These are phyloP conservation scores for Gadus macrocephalus DNA, from an alignment of 2,113 vertebrate species.

Conservation along the genomic window DNA sequence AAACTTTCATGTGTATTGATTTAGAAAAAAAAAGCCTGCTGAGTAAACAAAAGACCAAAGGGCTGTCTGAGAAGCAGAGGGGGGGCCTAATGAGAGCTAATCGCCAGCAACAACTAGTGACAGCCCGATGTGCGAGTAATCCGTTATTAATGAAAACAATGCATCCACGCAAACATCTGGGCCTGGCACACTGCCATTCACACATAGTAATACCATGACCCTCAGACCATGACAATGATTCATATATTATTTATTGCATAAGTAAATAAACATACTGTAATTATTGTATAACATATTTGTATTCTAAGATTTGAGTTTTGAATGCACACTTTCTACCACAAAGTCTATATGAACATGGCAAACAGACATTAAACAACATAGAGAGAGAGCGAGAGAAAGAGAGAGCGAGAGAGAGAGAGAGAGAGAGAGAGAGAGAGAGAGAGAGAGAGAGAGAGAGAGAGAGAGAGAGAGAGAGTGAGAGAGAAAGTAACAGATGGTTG, in stretches of 20 bases:
- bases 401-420: background rate
- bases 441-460: background rate
- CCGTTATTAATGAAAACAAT: background rate
- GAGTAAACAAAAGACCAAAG: background rate
- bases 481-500: background rate
- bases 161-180: background rate
- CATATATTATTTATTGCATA: background rate
- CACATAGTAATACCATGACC: background rate
- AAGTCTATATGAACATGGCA: too few relatives aligned
- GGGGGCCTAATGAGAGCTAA: background rate
- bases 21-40: conserved; percentile 4
- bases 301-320: background rate
- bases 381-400: background rate
- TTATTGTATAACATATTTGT: background rate
- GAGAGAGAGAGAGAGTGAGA: conserved; percentile 10
- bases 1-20: conserved; percentile 3
- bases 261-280: background rate
- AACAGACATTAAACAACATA: background rate
- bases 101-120: background rate
- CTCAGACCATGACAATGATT: background rate
- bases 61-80: background rate
- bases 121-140: background rate
- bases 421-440: too few relatives aligned
- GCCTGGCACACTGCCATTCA: background rate
- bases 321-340: background rate